Base-by-base conservation (phyloP, 2,113 vertebrate species). In the Alaudala cheleensis region DNA sequence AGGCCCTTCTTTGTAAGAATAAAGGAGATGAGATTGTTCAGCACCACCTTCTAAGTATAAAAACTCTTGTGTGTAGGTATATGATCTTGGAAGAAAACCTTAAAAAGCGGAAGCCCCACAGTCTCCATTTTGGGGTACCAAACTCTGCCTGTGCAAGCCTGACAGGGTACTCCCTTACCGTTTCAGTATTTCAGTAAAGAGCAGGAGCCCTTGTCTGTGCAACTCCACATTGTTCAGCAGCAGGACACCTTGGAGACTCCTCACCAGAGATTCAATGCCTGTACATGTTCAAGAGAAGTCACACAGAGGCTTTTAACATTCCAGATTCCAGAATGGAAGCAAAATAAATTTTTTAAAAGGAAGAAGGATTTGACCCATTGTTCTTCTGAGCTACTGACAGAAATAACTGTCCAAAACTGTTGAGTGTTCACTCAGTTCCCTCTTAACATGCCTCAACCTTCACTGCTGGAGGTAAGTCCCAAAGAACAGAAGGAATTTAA, bases 241-340 rank as follows among this genome's bases (percentile, higher is more conserved):
- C 89, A 99, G 95, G 84, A 97, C 97, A 89, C 93, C 95, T 74
- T 97, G 98, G 51, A 99, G 97, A 97, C 99, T 99, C 89, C 98
- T 98, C 95, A 99, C 95, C 91, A 99, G 92, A 49, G 99, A 98
- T 93, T 99, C 99, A 19, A 99, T 98, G 70, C 99, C 99, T 99
- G 67, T 50, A 90, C 24, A 58, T 0, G 1, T 71, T 83, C 51
- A 93, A 89, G 71, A 83, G 60, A 81, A 89, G 58, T 90, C 70
- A 96, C 51, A 44, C 34, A 60, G n/a, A 3, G 7, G 10, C 12
- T 92, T 84, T 93, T 88, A 81, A 92, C 6, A 15, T 21, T 9
- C 9, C 60, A 56, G 74, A 82, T 71, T 70, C 56, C 70, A 72
- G 26, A 26, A 71, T 16, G 23, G 50, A 70, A 83, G 37, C 11